Base-by-base conservation (phyloP, 2,113 vertebrate species). In the Pollachius pollachius region DNA sequence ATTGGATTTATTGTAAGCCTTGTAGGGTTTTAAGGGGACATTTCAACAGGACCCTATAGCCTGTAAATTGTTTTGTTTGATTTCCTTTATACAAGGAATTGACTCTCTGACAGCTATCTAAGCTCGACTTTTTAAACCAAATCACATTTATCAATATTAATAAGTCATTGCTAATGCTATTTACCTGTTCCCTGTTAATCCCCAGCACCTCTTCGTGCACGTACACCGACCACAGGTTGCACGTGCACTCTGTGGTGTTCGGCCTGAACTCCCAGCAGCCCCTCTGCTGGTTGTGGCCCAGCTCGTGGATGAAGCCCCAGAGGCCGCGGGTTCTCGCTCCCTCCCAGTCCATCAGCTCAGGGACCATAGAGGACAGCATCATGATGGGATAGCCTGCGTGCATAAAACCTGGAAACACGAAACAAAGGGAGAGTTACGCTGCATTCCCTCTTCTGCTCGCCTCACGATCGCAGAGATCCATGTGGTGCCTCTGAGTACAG, bases 151-250 rank as follows among this genome's bases (percentile, higher is more conserved):
- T 48, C 41, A 48, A 48, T 48, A 48, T 48, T 48, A 13, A 9
- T 9, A 48, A 48, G 12, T 7, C 2, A 48, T 48, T 48, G 41
- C 41, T 48, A 48, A 48, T 48, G 8, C 9, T 48, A 13, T 48
- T 9, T 48, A 13, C 12, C 41, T 48, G 41, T 13, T 5, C 66
- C n/a, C 89, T 83, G 17, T 87, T 25, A 41, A 91, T n/a, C 0
- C 79, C 78, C 21, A 94, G 78, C 58, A 91, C 84, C 0, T 74
- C 78, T 76, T 93, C 90, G 3, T 92, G 83, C 61, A 93, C 79
- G 21, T 92, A 95, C 72, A 94, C 75, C 0, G 92, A 89, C 94
- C 93, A 95, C 76, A 96, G 87, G 78, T 95, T 95, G 82, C 92
- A 95, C 1, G 92, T 94, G 12, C 91, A 87, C 75, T 95, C 94